These are phyloP conservation scores for Caenorhabditis sp. DNA, from an alignment of 2,888 invertebrate species.

Conservation along the genomic window DNA sequence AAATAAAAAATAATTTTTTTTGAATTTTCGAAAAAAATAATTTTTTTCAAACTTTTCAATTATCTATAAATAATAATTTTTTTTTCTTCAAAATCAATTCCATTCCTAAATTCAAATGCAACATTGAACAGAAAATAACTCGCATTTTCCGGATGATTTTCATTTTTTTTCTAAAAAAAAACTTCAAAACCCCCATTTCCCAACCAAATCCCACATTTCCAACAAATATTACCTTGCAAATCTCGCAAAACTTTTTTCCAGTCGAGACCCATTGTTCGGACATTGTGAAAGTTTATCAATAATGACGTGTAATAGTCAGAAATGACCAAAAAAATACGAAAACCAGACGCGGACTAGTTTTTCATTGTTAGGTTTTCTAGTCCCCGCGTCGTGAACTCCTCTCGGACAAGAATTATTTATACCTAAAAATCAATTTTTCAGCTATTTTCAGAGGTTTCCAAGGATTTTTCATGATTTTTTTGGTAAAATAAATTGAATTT, in stretches of 20 bases:
- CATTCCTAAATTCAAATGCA: too few species aligned
- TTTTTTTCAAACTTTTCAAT: too few species aligned
- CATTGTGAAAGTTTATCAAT: constrained; percentile 68
- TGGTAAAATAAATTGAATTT: not conserved
- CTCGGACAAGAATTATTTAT: constrained; percentile 15
- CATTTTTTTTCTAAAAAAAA: not conserved
- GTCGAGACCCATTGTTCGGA: constrained; percentile 90
- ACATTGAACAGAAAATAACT: too few species aligned
- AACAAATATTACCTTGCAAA: constrained; percentile 88
- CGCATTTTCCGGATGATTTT: too few species aligned
- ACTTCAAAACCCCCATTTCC: too few species aligned
- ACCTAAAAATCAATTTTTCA: not conserved
- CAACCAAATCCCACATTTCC: not conserved
- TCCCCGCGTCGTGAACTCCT: constrained; percentile 14
- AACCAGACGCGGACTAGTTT: not conserved
- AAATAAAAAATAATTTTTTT: too few species aligned
- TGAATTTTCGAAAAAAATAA: too few species aligned
- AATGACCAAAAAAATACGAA: constrained; percentile 3
- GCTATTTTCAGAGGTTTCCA: not conserved
- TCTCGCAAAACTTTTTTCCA: constrained; percentile 96
- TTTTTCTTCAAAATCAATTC: too few species aligned
- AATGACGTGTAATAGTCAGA: constrained; percentile 1
- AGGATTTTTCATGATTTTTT: not conserved
- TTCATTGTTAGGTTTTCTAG: not conserved
- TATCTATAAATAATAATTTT: too few species aligned